These are phyloP conservation scores for Sphaerophoria taeniata DNA, from an alignment of 2,888 invertebrate species.

Conservation along the genomic window DNA sequence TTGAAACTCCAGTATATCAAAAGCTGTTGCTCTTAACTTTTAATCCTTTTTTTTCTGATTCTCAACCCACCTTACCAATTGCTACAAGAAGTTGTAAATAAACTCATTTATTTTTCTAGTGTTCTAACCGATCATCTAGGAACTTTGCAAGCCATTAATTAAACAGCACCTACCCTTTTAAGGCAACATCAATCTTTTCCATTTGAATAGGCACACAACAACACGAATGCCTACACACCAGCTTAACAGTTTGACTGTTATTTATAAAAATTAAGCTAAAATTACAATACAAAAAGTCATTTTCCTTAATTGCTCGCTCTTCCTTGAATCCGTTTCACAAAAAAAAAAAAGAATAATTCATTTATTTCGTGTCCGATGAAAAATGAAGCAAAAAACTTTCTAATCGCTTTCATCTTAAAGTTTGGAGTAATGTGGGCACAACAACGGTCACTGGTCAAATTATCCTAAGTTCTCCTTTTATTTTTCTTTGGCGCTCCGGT, in stretches of 20 bases:
- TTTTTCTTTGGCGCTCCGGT: not conserved
- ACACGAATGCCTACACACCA: not conserved
- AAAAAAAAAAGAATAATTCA: conserved; percentile 15
- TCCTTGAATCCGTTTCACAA: conserved; percentile 1
- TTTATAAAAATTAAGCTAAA: conserved; percentile 20
- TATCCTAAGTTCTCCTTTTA: conserved; percentile 23
- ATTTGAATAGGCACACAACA: conserved; percentile 19
- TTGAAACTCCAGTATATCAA: too few relatives aligned
- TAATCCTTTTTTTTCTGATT: too few relatives aligned
- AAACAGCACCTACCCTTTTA: not conserved
- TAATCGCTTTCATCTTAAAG: conserved; percentile 37
- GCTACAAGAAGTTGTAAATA: too few relatives aligned
- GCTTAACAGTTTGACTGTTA: conserved; percentile 22
- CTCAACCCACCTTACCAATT: too few relatives aligned
- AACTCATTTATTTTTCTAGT: too few relatives aligned
- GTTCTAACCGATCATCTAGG: too few relatives aligned
- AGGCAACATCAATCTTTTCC: conserved; percentile 23
- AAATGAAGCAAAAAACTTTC: conserved; percentile 16
- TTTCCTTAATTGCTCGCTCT: not conserved
- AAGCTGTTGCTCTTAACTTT: too few relatives aligned
- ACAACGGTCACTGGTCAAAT: conserved; percentile 38
- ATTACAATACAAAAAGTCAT: conserved; percentile 26
- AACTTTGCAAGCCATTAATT: too few relatives aligned
- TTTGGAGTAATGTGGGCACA: not conserved
- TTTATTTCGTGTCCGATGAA: conserved; percentile 15